A percentile compares a stretch with the other conserved stretches of the same genome.
Evolutionary conservation across 2,113 vertebrate species (phyloP).

Genomic region (Petrocephalus zakoni): DNA sequence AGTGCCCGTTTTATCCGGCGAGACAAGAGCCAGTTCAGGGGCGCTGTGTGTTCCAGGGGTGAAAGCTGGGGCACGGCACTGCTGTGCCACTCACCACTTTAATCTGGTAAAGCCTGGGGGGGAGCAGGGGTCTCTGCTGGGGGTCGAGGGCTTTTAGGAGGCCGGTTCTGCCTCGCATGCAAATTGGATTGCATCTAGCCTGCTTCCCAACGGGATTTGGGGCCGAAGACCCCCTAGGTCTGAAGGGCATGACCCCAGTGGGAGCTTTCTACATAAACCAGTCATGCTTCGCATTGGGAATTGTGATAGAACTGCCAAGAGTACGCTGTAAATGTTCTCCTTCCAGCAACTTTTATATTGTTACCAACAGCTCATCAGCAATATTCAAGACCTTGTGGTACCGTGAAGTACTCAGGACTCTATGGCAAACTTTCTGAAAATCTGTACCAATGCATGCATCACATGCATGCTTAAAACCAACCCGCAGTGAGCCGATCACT

Average conservation of each 20-base stretch:
- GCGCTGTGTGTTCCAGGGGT: conserved; percentile 60
- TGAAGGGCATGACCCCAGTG: not conserved
- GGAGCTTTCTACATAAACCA: not conserved
- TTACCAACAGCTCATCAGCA: not conserved
- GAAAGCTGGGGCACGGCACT: conserved; percentile 56
- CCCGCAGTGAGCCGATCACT: not conserved
- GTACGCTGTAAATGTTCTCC: not conserved
- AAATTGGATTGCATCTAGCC: not conserved
- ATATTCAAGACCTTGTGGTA: not conserved
- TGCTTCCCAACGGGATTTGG: not conserved
- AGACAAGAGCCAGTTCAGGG: conserved; percentile 51
- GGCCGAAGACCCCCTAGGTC: not conserved
- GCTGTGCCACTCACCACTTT: conserved; percentile 57
- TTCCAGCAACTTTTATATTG: not conserved
- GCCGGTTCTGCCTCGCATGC: conserved; percentile 16
- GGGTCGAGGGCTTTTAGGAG: not conserved
- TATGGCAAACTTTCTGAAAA: not conserved
- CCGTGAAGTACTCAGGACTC: not conserved
- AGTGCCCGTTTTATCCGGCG: conserved; percentile 33
- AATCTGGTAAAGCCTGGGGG: conserved; percentile 28
- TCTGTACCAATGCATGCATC: not conserved
- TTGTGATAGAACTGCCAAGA: not conserved
- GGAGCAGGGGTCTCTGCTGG: conserved; percentile 1
- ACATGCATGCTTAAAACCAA: not conserved
- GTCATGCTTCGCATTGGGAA: not conserved